phyloP scores from a whole-genome alignment of 2,113 vertebrate species.

The Chunga burmeisteri region DNA sequence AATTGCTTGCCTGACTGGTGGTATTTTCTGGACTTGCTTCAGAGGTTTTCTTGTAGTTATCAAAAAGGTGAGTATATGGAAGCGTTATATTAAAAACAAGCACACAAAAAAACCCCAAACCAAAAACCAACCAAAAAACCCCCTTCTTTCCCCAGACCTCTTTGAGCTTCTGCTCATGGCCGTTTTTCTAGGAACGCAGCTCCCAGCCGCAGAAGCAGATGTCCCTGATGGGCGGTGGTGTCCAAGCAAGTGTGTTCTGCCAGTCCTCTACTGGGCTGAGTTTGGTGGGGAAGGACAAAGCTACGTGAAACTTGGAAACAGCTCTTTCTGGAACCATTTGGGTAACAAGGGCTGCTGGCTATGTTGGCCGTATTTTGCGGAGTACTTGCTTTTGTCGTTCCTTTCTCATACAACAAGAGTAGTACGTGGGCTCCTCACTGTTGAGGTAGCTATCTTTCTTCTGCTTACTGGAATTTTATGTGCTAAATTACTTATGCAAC shows the following conservation, averaged over 20 bases:
- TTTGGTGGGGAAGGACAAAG: neutral
- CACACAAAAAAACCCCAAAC: neutral
- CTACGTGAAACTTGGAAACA: neutral
- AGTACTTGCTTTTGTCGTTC: neutral
- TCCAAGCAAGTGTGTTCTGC: neutral
- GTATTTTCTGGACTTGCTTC: neutral
- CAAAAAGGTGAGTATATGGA: neutral
- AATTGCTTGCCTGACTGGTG: neutral
- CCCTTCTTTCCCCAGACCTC: neutral
- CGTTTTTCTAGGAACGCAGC: neutral
- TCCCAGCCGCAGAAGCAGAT: neutral
- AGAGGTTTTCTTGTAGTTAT: neutral
- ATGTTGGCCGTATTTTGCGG: neutral
- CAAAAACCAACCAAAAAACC: neutral
- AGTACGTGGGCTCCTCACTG: accelerated
- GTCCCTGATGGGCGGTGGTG: too few species aligned
- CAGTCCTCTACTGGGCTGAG: neutral
- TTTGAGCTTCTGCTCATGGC: neutral
- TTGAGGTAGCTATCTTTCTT: neutral
- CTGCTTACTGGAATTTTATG: neutral
- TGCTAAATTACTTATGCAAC: neutral
- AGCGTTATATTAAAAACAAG: neutral
- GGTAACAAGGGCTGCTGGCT: neutral
- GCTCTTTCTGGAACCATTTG: neutral
- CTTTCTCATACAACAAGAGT: neutral